A percentile compares a stretch with the other conserved stretches of the same genome.
phyloP scores from a whole-genome alignment of 1,140 invertebrate genomes.

The Achatina immaculata region DNA sequence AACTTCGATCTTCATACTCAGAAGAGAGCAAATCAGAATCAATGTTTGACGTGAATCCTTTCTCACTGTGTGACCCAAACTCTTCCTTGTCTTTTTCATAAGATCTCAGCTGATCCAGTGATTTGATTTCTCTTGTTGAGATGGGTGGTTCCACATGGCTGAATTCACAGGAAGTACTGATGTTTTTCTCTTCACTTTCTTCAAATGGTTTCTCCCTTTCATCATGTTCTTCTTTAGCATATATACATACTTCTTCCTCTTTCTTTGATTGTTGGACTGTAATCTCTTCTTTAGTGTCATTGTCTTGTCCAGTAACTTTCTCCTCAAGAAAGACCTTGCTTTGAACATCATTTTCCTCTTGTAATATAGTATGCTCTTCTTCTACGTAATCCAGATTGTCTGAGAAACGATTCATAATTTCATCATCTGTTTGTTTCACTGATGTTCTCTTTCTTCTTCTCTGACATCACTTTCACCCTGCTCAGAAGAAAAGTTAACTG shows the following conservation, averaged over 20 bases:
- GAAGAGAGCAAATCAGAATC: not conserved
- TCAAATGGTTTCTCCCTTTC: not conserved
- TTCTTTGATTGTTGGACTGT: not conserved
- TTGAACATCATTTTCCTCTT: not conserved
- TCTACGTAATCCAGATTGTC: not conserved
- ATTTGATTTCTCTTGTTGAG: not conserved
- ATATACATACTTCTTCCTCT: not conserved
- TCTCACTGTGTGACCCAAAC: not conserved
- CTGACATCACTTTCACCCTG: not conserved
- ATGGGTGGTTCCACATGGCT: not conserved
- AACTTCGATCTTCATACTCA: conserved; percentile 8
- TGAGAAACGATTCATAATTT: not conserved
- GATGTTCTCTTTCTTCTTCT: not conserved
- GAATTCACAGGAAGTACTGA: not conserved
- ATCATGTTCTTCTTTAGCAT: conserved; percentile 13
- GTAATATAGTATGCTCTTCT: not conserved
- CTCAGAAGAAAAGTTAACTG: not conserved
- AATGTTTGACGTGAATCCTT: not conserved
- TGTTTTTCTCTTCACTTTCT: not conserved
- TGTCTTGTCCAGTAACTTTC: not conserved
- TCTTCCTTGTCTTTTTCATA: not conserved
- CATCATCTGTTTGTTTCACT: not conserved
- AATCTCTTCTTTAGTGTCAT: not conserved
- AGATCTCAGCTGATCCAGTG: not conserved
- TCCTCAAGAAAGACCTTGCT: not conserved